Base-by-base conservation (phyloP, 2,888 invertebrate species). In the Anticlea derivata region DNA sequence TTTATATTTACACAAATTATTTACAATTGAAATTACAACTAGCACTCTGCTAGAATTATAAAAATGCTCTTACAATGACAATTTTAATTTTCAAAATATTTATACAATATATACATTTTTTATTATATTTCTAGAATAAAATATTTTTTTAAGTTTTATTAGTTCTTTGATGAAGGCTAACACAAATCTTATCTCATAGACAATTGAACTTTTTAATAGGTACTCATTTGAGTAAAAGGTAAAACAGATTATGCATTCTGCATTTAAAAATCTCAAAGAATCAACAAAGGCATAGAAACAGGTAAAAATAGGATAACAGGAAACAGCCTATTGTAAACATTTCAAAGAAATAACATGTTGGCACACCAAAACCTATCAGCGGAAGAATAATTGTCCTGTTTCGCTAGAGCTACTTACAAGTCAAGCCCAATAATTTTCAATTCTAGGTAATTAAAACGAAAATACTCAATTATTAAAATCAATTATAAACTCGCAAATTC, bases 91-190 rank as follows among this genome's bases (percentile, higher is more conserved):
- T 47, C 24, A 27, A 51, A 40, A 66, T 65, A 63, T 79, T 83
- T 86, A 72, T 86, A 86, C 86, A 87, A 71, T 86, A 86, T 86
- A 80, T 87, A 87, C 86, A 87, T 59, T 35, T 50, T 46, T 30
- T 37, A 50, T 30, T 40, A 11, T n/a, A 41, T 31, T 17, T 33
- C 26, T 44, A 31, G 8, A 37, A 37, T 29, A 49, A 38, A 31
- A 29, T 23, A 37, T 11, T 27, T 10, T 22, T 37, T 11, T 5
- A 29, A 11, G 7, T 29, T 49, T 27, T 2, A 39, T 22, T 13
- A 27, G 7, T 11, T 12, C 31, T 31, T 22, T 20, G n/a, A 40
- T 34, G 31, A 39, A 26, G 40, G 6, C 30, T 17, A 17, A 12
- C 13, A 8, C 34, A 34, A 33, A 58, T 52, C 44, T 47, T 61